Base-by-base conservation (phyloP, 1,140 invertebrate genomes). In the Bombus waltoni region DNA sequence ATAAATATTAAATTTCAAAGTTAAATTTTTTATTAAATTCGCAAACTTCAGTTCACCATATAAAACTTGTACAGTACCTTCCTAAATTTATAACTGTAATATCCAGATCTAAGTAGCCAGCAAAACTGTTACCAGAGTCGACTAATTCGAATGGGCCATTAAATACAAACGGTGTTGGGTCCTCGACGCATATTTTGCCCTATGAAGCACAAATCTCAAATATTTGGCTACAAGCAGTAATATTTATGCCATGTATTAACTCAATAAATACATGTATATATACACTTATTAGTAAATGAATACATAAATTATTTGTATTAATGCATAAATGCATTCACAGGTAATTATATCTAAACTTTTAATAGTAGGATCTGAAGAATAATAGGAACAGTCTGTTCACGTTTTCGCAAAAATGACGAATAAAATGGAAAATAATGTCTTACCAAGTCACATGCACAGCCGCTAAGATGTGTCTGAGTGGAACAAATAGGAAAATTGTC, bases 51-150 rank as follows among this genome's bases (percentile, higher is more conserved):
- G 13, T n/a, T 18, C 8, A n/a, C 25, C 38, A 5, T n/a, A 28
- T 62, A n/a, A n/a, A n/a, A n/a, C 3, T n/a, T 47, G 6, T 2
- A 8, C 38, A 5, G 6, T 87, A 90, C 85, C 72, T 89, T 81
- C 87, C 89, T 13, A 87, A 35, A 71, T 82, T 81, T 25, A 38
- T 72, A 13, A 90, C 6, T 25, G 77, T 73, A n/a, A 90, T 53
- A 0, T 66, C 74, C 6, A 84, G 42, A 25, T 44, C 74, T 18
- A 89, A 5, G 10, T 76, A 22, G 1, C 90, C 90, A 1, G 89
- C 83, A 25, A 79, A 79, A 79, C 77, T 90, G 5, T 65, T 35
- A 1, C 90, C 89, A 66, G 82, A 35, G 78, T 91, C 90, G 0
- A 83, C 25, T 6, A 91, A 65, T 25, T 87, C 77, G 18, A 89